phyloP scores from a whole-genome alignment of 2,113 vertebrate genomes.

The Thinocorus orbignyianus region DNA sequence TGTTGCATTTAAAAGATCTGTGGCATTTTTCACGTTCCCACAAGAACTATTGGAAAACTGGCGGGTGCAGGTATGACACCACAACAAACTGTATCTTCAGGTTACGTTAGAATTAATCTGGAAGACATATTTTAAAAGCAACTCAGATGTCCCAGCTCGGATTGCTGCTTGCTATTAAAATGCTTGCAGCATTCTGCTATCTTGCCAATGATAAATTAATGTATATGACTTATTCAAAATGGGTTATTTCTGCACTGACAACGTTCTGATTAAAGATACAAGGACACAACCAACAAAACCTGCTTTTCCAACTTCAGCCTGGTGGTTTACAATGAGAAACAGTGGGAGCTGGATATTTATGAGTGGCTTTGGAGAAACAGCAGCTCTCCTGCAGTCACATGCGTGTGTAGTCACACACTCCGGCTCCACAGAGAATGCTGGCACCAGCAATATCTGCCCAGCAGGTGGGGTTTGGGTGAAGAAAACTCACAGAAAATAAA shows the following conservation, averaged over 20 bases:
- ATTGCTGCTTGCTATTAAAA: background rate
- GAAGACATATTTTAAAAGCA: background rate
- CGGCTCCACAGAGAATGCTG: background rate
- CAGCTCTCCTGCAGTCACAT: background rate
- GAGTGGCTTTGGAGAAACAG: background rate
- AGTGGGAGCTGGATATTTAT: background rate
- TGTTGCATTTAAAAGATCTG: background rate
- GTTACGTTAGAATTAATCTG: background rate
- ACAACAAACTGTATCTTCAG: background rate
- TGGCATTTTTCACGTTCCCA: background rate
- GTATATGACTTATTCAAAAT: background rate
- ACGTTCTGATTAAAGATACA: background rate
- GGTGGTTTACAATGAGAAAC: background rate
- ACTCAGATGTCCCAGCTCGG: background rate
- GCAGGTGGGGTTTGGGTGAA: background rate
- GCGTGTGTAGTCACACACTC: background rate
- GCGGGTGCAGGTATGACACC: background rate
- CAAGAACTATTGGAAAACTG: background rate
- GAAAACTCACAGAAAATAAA: background rate
- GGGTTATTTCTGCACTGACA: background rate
- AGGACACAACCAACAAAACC: background rate
- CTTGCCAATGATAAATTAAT: background rate
- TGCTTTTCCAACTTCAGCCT: background rate
- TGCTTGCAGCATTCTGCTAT: slow-evolving; percentile 18
- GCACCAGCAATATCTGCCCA: background rate